Evolutionary conservation across 2,113 vertebrate species (phyloP), one percentile per base, ranked within the genome.

Genomic region (Psilopogon haemacephalus): DNA sequence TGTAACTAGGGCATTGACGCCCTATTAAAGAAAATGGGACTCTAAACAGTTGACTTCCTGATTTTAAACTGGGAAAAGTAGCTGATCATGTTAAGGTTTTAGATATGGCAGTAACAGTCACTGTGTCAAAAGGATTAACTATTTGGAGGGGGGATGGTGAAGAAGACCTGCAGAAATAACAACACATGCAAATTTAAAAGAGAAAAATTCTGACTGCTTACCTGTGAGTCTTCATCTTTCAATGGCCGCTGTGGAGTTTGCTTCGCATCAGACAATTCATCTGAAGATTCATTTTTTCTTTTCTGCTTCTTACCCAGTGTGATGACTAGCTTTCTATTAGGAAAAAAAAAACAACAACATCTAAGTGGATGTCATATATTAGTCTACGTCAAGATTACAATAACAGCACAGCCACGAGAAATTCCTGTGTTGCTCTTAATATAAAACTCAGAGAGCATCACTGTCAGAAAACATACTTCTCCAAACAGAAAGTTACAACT

Each of bases 251-350:
- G 98, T 16, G 98, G 89, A 50, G 98, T 97, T 63, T 98, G 98
- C 67, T 99, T 99, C 9, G 98, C 97, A 71, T 99, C 99, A 8
- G 99, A 99, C 77, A 98, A 96, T 33, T 99, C 99, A 95, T 99
- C 99, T 64, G 99, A 99, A 89, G 99, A 99, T 56, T 99, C 98
- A 0, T 98, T 98, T 98, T 99, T 99, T 89, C 99, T 98, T 86
- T 99, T 99, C 95, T 99, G 99, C 97, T 99, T 99, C 97, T 99
- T 99, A 92, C 99, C 98, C 95, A 99, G 97, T 65, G 99, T 99
- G 96, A 99, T 99, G 88, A 99, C 99, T 71, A 99, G 98, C 97
- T 99, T 99, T 79, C 99, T 99, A 94, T 97, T 82, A 84, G 33
- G 90, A 63, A 92, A 62, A 87, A 91, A 59, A 2, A 55, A 91